Evolutionary conservation across 2,113 vertebrate species (phyloP).

Genomic region (Oxyruncus cristatus): DNA sequence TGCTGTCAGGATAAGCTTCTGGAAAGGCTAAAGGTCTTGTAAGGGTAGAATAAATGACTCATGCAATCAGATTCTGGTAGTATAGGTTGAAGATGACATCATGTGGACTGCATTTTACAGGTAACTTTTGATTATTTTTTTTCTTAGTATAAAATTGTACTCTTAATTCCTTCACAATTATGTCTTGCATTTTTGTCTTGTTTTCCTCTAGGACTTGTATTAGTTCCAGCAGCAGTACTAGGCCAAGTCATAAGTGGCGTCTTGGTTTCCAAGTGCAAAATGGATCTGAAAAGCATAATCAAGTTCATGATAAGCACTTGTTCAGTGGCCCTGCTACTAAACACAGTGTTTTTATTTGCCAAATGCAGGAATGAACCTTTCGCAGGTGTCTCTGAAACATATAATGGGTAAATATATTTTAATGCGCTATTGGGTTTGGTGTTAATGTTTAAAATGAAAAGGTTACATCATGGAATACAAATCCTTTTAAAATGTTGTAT

Average conservation of each 20-base stretch:
- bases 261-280: conserved; percentile 76
- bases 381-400: conserved; percentile 77
- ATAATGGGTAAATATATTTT: conserved; percentile 78
- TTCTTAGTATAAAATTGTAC: background rate
- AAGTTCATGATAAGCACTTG: conserved; percentile 68
- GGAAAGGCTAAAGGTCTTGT: background rate
- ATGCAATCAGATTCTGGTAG: background rate
- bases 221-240: conserved; percentile 81
- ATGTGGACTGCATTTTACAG: background rate
- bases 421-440: conserved; percentile 10
- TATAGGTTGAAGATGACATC: background rate
- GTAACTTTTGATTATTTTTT: background rate
- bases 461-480: background rate
- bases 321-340: conserved; percentile 60
- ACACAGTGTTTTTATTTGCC: conserved; percentile 71
- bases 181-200: conserved; percentile 15
- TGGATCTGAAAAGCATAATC: conserved; percentile 75
- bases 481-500: background rate
- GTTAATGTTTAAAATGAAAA: background rate
- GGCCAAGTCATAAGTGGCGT: conserved; percentile 81
- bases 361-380: conserved; percentile 78
- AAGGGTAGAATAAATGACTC: background rate
- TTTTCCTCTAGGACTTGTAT: conserved; percentile 73
- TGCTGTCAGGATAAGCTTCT: background rate
- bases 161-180: background rate